Evolutionary conservation across 2,113 vertebrate genomes (phyloP).

Genomic region (Helogale parvula): DNA sequence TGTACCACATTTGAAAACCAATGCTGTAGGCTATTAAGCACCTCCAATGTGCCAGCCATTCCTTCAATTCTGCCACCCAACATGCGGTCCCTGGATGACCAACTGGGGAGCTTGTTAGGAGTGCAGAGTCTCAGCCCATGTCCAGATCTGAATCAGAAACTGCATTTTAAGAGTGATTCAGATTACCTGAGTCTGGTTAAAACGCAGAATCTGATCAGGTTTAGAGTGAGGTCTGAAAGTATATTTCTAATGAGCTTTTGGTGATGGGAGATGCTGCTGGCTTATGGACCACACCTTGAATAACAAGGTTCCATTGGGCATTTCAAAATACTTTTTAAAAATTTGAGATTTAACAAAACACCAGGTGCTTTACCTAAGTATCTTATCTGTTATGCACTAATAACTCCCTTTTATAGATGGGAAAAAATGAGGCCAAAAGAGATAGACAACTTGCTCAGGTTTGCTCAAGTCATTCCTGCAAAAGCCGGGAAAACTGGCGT

Average conservation of each 20-base stretch:
- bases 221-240: neutral
- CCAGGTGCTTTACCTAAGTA: neutral
- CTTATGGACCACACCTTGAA: neutral
- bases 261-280: neutral
- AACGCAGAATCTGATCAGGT: neutral
- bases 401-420: neutral
- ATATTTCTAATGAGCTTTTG: neutral
- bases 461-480: rapidly evolving
- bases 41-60: neutral
- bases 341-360: neutral
- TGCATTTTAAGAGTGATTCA: neutral
- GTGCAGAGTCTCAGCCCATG: neutral
- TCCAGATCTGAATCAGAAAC: neutral
- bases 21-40: neutral
- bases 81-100: neutral
- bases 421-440: neutral
- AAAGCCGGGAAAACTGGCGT: neutral
- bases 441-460: neutral
- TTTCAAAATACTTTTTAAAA: neutral
- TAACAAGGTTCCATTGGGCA: neutral
- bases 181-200: neutral
- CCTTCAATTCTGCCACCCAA: neutral
- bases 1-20: neutral
- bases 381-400: neutral
- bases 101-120: neutral